Base-by-base conservation (phyloP, 2,797 vertebrate genomes). In the Mormyrus proboscirostris region DNA sequence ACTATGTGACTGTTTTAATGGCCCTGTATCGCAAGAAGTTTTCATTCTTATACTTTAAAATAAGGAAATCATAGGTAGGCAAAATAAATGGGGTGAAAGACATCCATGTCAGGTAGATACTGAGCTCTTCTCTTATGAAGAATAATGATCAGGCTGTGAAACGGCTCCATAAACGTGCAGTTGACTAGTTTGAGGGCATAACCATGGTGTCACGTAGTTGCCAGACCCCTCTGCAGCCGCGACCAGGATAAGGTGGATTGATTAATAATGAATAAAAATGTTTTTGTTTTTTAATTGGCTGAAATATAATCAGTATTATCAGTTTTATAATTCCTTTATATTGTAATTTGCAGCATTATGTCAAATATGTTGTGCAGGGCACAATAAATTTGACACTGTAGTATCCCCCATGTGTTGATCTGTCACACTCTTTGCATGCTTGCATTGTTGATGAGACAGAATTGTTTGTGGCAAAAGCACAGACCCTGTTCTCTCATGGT, bases 391-490 rank as follows among this genome's bases (percentile, higher is more conserved):
- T 79, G 73, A 44, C 38, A 44, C 4, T 9, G 49, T 79, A 41
- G 47, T 83, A 14, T 19, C 38, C 9, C 29, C n/a, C 41, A 38
- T 83, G 38, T 51, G 19, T 55, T 41, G 38, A 29, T 25, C 44
- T 29, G 10, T 59, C 53, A 44, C 25, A 44, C 7, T n/a, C 53
- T 88, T 90, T 90, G 91, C 88, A 90, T 92, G 86, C 50, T 87
- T 90, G 90, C 90, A 89, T 57, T 91, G 90, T 50, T 88, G 90
- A 91, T 50, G 73, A 91, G 92, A 93, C 90, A 62, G 90, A 91
- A 92, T 92, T 29, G 89, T 91, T 89, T 89, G 44, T 92, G 91
- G 90, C 91, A 91, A 85, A 89, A 89, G 90, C 89, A 85, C 89
- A 88, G 88, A 90, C 90, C 88, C 87, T 53, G 53, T 89, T 92